Conservation (phyloP, 2,888 invertebrate species). For the Tridacna gigas region DNA sequence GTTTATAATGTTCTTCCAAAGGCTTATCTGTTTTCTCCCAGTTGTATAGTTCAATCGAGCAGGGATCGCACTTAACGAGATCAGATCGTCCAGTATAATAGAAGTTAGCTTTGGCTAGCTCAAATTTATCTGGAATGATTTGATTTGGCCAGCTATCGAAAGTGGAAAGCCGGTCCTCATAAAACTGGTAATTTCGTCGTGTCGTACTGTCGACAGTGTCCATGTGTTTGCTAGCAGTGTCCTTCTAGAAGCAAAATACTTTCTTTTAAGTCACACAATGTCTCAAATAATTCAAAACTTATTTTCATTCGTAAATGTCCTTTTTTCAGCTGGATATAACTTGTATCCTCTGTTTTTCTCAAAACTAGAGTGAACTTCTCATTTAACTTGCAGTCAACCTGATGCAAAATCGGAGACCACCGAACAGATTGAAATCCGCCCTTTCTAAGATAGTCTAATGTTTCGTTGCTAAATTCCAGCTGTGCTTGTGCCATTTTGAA, state of each 20-base stretch:
- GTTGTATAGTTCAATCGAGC: not conserved
- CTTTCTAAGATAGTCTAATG: not conserved
- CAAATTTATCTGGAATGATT: conserved; percentile 15
- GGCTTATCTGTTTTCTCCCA: conserved; percentile 19
- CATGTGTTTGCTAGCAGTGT: not conserved
- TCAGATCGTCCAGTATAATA: conserved; percentile 19
- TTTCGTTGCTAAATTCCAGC: conserved; percentile 2
- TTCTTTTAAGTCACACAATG: conserved; percentile 7
- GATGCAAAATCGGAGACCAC: conserved; percentile 2
- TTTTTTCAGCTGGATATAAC: conserved; percentile 6
- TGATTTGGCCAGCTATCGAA: conserved; percentile 25
- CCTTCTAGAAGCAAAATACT: conserved; percentile 1
- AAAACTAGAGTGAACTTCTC: not conserved
- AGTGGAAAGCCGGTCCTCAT: conserved; percentile 7
- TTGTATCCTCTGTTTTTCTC: conserved; percentile 2
- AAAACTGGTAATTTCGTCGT: not conserved
- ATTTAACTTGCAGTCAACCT: conserved; percentile 13
- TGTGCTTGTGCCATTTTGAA: conserved; percentile 8
- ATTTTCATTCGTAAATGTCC: not conserved
- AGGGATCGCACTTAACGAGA: conserved; percentile 9
- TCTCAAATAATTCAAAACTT: conserved; percentile 4
- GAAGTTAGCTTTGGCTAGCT: conserved; percentile 3
- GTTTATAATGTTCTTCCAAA: conserved; percentile 28
- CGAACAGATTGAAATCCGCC: not conserved
- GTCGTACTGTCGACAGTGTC: no score